phyloP scores from a whole-genome alignment of 2,888 invertebrate genomes.

The Euzophera pinguis region DNA sequence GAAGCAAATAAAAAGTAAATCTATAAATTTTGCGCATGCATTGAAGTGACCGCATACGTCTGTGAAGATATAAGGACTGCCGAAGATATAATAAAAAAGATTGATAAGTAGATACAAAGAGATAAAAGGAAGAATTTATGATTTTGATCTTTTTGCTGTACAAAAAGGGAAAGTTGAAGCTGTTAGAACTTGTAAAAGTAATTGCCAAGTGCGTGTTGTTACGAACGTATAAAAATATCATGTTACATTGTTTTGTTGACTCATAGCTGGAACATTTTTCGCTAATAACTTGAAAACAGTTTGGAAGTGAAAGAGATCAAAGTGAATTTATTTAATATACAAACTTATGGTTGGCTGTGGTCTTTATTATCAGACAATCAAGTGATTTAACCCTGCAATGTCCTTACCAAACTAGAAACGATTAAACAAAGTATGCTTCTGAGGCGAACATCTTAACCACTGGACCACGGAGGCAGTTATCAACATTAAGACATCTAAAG shows the following conservation, averaged over 20 bases:
- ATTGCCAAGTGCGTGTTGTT: neutral
- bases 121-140: constrained; percentile 21
- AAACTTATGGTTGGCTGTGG: too few species aligned
- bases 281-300: neutral
- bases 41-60: constrained; percentile 10
- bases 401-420: too few species aligned
- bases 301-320: neutral
- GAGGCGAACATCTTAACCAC: too few species aligned
- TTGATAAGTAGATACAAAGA: constrained; percentile 6
- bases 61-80: constrained; percentile 1
- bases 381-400: too few species aligned
- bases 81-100: constrained; percentile 3
- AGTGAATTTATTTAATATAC: too few species aligned
- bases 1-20: constrained; percentile 8
- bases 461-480: too few species aligned
- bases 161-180: constrained; percentile 1
- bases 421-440: too few species aligned
- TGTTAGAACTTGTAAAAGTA: neutral
- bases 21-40: constrained; percentile 14
- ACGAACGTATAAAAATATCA: neutral
- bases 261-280: neutral
- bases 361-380: too few species aligned
- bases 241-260: neutral
- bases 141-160: neutral
- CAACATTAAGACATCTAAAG: too few species aligned